Conservation (phyloP, 2,888 invertebrate species). For the Glaucopsyche alexis region DNA sequence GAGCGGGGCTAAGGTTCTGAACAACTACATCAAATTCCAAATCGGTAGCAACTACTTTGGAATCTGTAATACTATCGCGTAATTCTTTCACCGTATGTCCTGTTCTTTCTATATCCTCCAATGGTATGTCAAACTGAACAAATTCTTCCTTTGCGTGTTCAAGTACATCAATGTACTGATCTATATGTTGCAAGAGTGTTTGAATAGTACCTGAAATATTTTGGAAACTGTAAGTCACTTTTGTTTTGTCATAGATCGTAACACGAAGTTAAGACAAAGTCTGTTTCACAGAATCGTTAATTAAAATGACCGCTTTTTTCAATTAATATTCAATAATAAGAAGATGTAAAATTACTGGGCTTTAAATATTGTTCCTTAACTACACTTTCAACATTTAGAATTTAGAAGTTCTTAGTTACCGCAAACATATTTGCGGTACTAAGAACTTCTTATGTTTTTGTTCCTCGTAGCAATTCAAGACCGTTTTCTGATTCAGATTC, state of each 20-base stretch:
- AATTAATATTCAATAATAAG: background rate
- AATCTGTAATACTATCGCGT: conserved; percentile 47
- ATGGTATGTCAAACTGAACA: conserved; percentile 49
- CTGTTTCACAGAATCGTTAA: background rate
- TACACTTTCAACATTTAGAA: background rate
- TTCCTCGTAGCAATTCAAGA: background rate
- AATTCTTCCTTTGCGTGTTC: conserved; percentile 62
- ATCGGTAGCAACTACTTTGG: conserved; percentile 37
- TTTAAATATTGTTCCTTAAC: background rate
- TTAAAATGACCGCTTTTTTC: background rate
- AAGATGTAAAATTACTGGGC: background rate
- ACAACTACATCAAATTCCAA: conserved; percentile 35
- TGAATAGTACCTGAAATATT: conserved; percentile 37
- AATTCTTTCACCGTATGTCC: background rate
- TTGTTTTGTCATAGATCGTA: background rate
- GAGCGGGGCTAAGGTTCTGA: conserved; percentile 40
- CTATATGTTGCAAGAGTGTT: conserved; percentile 54
- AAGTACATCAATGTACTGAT: conserved; percentile 60
- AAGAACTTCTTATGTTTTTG: background rate
- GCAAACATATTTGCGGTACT: background rate
- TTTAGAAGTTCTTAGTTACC: too few species aligned
- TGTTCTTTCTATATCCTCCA: conserved; percentile 48
- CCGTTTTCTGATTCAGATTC: background rate
- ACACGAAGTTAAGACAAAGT: background rate
- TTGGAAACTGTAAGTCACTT: background rate